Percentiles rank a stretch among this genome's conserved stretches.
phyloP scores from a whole-genome alignment of 2,797 vertebrate species.

The Discoglossus pictus region DNA sequence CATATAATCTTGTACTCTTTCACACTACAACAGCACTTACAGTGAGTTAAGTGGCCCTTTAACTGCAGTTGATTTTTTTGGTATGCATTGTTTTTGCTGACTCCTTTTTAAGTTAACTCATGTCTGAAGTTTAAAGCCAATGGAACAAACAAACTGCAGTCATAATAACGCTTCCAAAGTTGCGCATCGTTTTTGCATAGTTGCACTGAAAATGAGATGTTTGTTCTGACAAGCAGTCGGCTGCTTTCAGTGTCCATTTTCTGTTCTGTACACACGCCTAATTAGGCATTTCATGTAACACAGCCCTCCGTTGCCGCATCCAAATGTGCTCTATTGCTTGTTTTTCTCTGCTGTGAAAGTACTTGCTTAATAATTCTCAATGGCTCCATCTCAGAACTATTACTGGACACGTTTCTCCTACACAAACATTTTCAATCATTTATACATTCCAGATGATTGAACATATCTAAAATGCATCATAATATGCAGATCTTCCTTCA shows the following conservation, averaged over 20 bases:
- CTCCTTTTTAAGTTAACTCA: background rate
- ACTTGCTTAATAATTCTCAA: background rate
- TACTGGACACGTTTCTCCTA: background rate
- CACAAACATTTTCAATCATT: background rate
- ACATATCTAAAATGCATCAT: background rate
- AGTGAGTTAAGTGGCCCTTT: too few species aligned
- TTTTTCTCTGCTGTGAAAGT: background rate
- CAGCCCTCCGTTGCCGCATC: background rate
- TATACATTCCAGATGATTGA: background rate
- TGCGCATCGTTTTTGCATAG: background rate
- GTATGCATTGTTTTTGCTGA: too few species aligned
- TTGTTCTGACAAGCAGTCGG: slow-evolving; percentile 25
- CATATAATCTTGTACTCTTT: too few species aligned
- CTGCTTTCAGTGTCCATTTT: slow-evolving; percentile 15
- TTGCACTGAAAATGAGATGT: slow-evolving; percentile 6
- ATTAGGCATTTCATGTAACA: slow-evolving; percentile 30
- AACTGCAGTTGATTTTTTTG: background rate
- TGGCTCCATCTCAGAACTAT: background rate
- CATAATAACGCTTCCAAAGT: background rate
- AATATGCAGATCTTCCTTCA: slow-evolving; percentile 18
- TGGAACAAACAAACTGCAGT: background rate
- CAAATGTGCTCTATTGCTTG: slow-evolving; percentile 10
- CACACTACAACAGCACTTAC: too few species aligned
- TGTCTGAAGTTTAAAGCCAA: background rate
- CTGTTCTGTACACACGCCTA: slow-evolving; percentile 24